phyloP scores from a whole-genome alignment of 2,113 vertebrate species.

The Dasypus novemcinctus region DNA sequence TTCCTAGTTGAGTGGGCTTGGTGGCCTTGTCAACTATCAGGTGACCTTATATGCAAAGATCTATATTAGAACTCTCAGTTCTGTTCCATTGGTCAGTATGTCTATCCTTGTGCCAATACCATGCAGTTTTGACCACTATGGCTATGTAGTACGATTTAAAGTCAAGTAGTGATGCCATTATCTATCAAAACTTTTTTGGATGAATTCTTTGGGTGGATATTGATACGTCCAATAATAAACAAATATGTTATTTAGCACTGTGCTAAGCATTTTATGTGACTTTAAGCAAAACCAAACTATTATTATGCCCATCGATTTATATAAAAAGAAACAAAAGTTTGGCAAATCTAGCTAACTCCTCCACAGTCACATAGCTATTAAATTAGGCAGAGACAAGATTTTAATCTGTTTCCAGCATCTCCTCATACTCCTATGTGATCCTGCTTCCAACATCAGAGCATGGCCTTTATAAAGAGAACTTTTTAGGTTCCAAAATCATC shows the following conservation, averaged over 20 bases:
- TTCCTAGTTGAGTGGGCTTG: no score
- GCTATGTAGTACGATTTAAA: no score
- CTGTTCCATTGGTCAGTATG: no score
- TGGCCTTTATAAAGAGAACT: conserved; percentile 29
- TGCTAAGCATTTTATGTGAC: neutral
- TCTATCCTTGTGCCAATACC: no score
- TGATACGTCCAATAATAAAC: neutral
- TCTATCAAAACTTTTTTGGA: neutral
- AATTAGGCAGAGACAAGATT: neutral
- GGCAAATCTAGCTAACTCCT: neutral
- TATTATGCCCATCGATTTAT: neutral
- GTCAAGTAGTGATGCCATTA: no score
- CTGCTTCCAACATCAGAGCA: neutral
- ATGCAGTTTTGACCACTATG: no score
- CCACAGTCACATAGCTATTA: neutral
- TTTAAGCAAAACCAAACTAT: neutral
- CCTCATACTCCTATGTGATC: neutral
- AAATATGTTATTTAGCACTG: neutral
- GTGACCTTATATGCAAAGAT: no score
- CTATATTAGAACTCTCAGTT: no score
- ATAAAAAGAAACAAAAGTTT: conserved; percentile 12
- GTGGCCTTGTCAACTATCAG: no score
- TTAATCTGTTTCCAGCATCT: conserved; percentile 24
- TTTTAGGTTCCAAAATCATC: neutral
- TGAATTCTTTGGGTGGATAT: neutral